Conservation (phyloP, 2,888 invertebrate species). For the Heliconius cydno region DNA sequence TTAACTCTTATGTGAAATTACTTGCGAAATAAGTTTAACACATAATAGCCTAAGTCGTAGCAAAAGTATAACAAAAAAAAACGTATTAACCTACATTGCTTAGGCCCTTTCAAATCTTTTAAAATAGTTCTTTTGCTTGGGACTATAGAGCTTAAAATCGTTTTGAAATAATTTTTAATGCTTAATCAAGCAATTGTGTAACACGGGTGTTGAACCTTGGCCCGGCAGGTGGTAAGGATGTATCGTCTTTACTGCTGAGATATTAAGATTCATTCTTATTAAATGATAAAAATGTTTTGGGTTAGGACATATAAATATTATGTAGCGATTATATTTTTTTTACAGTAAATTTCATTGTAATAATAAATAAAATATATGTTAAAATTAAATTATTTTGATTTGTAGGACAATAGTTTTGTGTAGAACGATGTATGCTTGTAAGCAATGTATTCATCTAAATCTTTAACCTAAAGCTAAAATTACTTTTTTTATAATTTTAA, state of each 20-base stretch:
- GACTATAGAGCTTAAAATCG: neutral
- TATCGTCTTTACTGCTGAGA: constrained; percentile 39
- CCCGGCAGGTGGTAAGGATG: constrained; percentile 45
- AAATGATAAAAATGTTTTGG: constrained; percentile 14
- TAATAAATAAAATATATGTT: too few species aligned
- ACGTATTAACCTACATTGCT: constrained; percentile 22
- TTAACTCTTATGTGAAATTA: neutral
- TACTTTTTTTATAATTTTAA: too few species aligned
- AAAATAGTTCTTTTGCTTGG: neutral
- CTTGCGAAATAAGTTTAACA: constrained; percentile 1
- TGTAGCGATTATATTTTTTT: constrained; percentile 1
- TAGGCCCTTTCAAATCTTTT: constrained; percentile 17
- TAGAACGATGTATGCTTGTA: too few species aligned
- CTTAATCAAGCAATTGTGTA: constrained; percentile 42
- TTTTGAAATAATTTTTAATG: constrained; percentile 33
- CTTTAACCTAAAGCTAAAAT: too few species aligned
- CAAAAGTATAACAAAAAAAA: constrained; percentile 22
- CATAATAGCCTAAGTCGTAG: constrained; percentile 5
- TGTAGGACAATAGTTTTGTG: too few species aligned
- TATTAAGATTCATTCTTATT: constrained; percentile 40
- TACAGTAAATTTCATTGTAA: too few species aligned
- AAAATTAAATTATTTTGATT: too few species aligned
- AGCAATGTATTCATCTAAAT: too few species aligned
- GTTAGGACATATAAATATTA: neutral
- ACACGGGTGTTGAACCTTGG: constrained; percentile 51